Evolutionary conservation across 2,113 vertebrate species (phyloP).

Genomic region (Chloroceryle aenea): DNA sequence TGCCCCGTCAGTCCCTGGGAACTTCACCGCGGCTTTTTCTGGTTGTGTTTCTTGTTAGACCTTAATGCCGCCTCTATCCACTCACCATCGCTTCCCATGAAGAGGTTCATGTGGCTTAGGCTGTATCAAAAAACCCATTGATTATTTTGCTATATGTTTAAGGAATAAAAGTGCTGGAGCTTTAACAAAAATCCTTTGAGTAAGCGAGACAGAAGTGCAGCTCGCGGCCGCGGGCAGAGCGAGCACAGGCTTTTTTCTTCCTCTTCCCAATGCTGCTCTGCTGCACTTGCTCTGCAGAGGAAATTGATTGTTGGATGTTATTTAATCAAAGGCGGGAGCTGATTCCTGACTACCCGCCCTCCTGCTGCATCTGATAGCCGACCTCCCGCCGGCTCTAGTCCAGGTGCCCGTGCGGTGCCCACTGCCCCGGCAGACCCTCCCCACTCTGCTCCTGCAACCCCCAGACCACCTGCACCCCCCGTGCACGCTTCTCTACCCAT

Average conservation of each 20-base stretch:
- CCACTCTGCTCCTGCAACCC: not conserved
- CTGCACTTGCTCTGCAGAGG: not conserved
- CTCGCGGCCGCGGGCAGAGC: not conserved
- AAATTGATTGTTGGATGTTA: not conserved
- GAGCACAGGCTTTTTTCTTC: not conserved
- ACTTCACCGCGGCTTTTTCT: not conserved
- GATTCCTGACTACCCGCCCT: not conserved
- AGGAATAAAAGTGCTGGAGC: constrained; percentile 65
- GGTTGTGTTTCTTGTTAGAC: not conserved
- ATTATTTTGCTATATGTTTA: constrained; percentile 68
- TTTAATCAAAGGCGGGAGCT: not conserved
- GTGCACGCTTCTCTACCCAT: not conserved
- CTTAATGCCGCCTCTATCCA: constrained; percentile 2
- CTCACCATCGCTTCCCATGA: not conserved
- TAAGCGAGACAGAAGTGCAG: not conserved
- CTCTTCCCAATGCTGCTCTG: not conserved
- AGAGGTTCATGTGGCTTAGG: not conserved
- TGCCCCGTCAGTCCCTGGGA: not conserved
- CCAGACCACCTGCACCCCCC: not conserved
- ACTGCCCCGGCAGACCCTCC: not conserved
- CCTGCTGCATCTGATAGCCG: not conserved
- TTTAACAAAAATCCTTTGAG: constrained; percentile 58
- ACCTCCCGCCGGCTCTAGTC: not conserved
- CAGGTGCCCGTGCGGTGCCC: fast-evolving
- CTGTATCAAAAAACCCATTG: constrained; percentile 63